phyloP scores from a whole-genome alignment of 2,797 vertebrate species.

The Poeciliopsis presidionis region DNA sequence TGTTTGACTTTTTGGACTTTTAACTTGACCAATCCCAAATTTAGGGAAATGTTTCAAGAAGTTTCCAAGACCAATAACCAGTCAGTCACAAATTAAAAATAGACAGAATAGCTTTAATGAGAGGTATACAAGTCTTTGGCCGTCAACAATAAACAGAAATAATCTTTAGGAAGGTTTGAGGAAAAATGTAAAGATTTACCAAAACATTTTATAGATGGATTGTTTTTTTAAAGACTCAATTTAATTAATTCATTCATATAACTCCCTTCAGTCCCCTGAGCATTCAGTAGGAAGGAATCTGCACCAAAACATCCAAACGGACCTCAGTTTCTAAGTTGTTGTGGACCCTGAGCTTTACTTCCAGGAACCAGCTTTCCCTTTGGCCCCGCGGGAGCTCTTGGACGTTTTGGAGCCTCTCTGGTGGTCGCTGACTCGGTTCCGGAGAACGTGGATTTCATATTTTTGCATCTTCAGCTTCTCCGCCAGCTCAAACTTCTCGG shows the following conservation, averaged over 20 bases:
- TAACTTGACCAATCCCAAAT: not conserved
- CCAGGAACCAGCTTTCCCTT: slow-evolving; percentile 79
- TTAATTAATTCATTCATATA: slow-evolving; percentile 9
- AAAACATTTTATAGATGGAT: not conserved
- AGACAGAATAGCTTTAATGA: not conserved
- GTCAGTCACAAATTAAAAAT: not conserved
- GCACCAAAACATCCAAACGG: slow-evolving; percentile 38
- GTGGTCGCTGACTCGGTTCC: slow-evolving; percentile 83
- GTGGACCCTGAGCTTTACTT: slow-evolving; percentile 60
- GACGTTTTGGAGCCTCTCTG: slow-evolving; percentile 78
- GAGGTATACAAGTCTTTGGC: not conserved
- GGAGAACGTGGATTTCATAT: slow-evolving; percentile 82
- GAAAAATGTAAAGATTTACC: not conserved
- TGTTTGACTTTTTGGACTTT: slow-evolving; percentile 37
- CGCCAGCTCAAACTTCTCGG: slow-evolving; percentile 81
- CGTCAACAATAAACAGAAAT: not conserved
- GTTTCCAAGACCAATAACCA: not conserved
- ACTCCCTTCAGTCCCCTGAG: slow-evolving; percentile 4
- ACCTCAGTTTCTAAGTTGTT: not conserved
- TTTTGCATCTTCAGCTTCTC: slow-evolving; percentile 84
- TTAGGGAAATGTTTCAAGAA: not conserved
- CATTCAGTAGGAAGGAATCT: not conserved
- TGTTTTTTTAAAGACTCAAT: not conserved
- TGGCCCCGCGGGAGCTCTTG: slow-evolving; percentile 73
- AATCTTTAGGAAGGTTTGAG: not conserved